A percentile compares a stretch with the other conserved stretches of the same genome.
phyloP scores from a whole-genome alignment of 1,140 invertebrate species.

The Lasioglossum albipes region DNA sequence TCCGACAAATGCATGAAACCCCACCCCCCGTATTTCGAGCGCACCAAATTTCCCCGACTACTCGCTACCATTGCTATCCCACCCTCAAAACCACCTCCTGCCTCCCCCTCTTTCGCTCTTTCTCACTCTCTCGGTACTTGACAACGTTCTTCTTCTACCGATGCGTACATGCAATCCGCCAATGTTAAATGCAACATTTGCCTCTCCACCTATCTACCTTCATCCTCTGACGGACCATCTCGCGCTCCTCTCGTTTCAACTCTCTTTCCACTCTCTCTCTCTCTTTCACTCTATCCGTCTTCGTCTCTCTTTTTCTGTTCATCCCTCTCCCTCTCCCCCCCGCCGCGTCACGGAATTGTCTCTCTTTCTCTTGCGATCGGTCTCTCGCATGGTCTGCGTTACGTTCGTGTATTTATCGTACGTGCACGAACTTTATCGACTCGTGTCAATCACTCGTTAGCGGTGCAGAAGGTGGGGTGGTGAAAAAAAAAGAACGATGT shows the following conservation, averaged over 20 bases:
- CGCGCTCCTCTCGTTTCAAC: slow-evolving; percentile 8
- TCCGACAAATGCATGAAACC: slow-evolving; percentile 73
- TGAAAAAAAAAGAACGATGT: slow-evolving; percentile 52
- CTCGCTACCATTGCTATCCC: background rate
- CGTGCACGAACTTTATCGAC: slow-evolving; percentile 75
- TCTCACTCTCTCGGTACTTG: too few species aligned
- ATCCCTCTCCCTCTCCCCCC: slow-evolving; percentile 2
- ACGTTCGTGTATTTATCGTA: slow-evolving; percentile 68
- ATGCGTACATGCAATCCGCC: slow-evolving; percentile 69
- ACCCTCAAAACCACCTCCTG: background rate
- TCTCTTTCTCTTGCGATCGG: slow-evolving; percentile 8
- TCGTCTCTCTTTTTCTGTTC: background rate
- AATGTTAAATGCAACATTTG: slow-evolving; percentile 77
- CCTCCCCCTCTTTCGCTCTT: slow-evolving; percentile 5
- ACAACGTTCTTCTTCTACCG: slow-evolving; percentile 46
- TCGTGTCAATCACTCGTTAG: slow-evolving; percentile 73
- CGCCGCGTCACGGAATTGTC: background rate
- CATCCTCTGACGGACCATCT: slow-evolving; percentile 39
- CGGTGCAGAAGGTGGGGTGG: background rate
- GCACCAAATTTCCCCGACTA: slow-evolving; percentile 55
- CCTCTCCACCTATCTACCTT: slow-evolving; percentile 58
- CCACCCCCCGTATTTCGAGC: slow-evolving; percentile 51
- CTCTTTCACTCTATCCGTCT: background rate
- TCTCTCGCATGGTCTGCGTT: slow-evolving; percentile 7
- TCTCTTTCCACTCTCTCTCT: background rate